These are phyloP conservation scores for Ennomos fuscantarius DNA, from an alignment of 2,888 invertebrate species.

Conservation along the genomic window DNA sequence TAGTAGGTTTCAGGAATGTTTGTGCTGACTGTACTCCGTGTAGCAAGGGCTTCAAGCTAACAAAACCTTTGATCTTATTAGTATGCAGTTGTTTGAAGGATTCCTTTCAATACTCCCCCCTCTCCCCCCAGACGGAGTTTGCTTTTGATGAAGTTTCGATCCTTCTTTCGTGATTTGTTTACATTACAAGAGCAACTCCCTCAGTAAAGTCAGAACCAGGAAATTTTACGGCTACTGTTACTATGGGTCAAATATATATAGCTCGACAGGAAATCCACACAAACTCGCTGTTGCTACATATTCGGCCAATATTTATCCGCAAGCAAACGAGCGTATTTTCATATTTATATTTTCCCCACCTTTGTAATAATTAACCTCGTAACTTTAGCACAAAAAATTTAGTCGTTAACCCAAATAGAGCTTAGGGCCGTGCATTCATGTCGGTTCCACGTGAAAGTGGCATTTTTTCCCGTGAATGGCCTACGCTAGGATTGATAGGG, in stretches of 20 bases:
- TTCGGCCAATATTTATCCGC: neutral
- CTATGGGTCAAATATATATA: too few relatives aligned
- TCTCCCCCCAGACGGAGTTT: conserved; percentile 2
- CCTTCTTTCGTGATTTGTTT: conserved; percentile 6
- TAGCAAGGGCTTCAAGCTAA: conserved; percentile 2
- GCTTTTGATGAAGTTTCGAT: conserved; percentile 13
- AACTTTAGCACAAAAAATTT: conserved; percentile 22
- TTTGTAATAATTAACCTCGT: conserved; percentile 12
- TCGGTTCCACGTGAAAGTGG: conserved; percentile 35
- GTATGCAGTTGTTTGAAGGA: conserved; percentile 11
- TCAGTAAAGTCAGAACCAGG: too few relatives aligned
- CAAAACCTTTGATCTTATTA: conserved; percentile 10
- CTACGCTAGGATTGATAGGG: conserved; percentile 50
- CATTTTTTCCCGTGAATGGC: conserved; percentile 50
- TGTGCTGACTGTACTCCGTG: too few relatives aligned
- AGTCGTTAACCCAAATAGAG: conserved; percentile 27
- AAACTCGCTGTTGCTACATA: neutral
- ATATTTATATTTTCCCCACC: neutral
- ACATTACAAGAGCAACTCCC: neutral
- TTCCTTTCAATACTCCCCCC: neutral
- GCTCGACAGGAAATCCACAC: too few relatives aligned
- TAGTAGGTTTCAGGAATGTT: too few relatives aligned
- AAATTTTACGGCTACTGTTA: too few relatives aligned
- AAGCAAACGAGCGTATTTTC: neutral
- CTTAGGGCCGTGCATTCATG: conserved; percentile 25